Evolutionary conservation across 2,888 invertebrate species (phyloP).

Genomic region (Lepeophtheirus nordmannii): DNA sequence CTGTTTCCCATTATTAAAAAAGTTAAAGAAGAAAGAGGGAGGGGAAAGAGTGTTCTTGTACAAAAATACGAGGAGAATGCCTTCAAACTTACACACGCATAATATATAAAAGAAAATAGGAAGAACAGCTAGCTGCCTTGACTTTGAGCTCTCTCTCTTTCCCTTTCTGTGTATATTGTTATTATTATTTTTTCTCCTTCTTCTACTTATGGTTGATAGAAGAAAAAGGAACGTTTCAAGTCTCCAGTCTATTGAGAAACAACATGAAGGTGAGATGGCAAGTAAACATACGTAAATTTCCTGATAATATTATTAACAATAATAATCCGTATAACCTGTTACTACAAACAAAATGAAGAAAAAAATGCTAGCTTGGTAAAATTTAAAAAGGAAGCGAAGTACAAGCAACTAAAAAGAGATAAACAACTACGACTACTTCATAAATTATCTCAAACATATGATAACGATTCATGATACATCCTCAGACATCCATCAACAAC

Average conservation of each 20-base stretch:
- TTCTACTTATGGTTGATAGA: not conserved
- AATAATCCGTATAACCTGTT: too few species aligned
- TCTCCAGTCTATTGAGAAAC: not conserved
- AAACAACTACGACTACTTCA: too few species aligned
- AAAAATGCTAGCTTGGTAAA: too few species aligned
- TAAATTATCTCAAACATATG: too few species aligned
- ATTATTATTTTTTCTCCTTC: not conserved
- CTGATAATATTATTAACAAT: too few species aligned
- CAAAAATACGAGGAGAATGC: not conserved
- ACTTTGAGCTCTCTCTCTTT: not conserved
- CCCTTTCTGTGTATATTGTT: not conserved
- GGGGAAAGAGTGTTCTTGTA: too few species aligned
- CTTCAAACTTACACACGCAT: not conserved
- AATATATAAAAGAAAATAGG: not conserved
- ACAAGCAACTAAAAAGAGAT: too few species aligned
- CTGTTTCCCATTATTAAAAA: not conserved
- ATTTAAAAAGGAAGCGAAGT: too few species aligned
- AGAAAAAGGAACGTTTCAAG: constrained; percentile 5
- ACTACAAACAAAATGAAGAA: too few species aligned
- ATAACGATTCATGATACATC: too few species aligned
- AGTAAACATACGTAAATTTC: too few species aligned
- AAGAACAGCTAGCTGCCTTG: not conserved
- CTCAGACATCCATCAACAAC: too few species aligned
- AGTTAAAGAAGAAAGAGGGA: not conserved
- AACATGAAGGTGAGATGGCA: not conserved